Percentiles rank a stretch among this genome's conserved stretches.
phyloP scores from a whole-genome alignment of 2,797 vertebrate species.

The Sciaenops ocellatus region DNA sequence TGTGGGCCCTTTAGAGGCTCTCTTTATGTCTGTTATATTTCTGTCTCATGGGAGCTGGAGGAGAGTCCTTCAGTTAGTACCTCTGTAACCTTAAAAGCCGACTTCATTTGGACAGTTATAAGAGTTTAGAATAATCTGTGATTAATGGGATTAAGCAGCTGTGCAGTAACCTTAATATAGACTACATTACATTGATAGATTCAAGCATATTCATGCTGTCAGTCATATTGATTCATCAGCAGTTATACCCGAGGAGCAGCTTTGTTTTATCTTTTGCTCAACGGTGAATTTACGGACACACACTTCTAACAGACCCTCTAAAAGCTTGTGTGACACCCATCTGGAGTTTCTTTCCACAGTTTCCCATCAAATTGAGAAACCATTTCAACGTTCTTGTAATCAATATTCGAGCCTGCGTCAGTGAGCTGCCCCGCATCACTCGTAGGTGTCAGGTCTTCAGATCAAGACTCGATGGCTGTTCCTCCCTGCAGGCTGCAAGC shows the following conservation, averaged over 20 bases:
- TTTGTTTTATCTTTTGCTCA: not conserved
- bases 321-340: not conserved
- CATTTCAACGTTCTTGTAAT: not conserved
- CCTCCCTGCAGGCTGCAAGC: not conserved
- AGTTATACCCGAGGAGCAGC: not conserved
- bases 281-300: not conserved
- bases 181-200: not conserved
- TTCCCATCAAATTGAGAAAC: not conserved
- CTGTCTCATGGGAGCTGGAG: not conserved
- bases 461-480: not conserved
- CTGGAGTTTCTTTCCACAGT: not conserved
- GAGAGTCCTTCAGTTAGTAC: not conserved
- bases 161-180: not conserved
- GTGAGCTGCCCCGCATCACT: not conserved
- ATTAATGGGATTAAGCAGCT: not conserved
- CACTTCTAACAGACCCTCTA: too few species aligned
- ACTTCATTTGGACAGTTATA: not conserved
- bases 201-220: not conserved
- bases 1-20: not conserved
- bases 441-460: not conserved
- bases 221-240: not conserved
- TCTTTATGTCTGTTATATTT: not conserved
- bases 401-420: not conserved
- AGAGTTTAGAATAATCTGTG: not conserved
- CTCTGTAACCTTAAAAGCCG: not conserved